Evolutionary conservation across 2,113 vertebrate species (phyloP).

Genomic region (Conger conger): DNA sequence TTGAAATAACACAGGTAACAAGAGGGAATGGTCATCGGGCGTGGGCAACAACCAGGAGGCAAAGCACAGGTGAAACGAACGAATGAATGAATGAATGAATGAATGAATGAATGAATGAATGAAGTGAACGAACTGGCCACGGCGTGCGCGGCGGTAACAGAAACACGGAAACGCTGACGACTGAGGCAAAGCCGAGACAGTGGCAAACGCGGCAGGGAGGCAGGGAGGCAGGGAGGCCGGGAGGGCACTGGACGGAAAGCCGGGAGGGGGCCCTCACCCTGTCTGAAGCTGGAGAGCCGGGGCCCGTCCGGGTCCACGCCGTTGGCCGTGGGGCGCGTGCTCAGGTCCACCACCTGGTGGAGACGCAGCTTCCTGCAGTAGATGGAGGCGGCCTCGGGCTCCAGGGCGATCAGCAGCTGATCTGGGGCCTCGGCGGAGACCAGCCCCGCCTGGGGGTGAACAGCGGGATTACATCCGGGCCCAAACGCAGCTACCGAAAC

Average conservation of each 20-base stretch:
- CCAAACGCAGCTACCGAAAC: not conserved
- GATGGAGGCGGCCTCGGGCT: conserved; percentile 91
- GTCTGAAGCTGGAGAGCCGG: conserved; percentile 84
- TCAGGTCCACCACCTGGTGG: conserved; percentile 89
- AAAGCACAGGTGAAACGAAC: no score
- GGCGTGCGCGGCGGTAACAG: no score
- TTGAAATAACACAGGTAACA: no score
- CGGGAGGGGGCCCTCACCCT: conserved; percentile 69
- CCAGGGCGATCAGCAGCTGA: conserved; percentile 89
- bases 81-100: no score
- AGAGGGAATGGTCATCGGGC: no score
- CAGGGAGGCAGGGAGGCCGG: not conserved
- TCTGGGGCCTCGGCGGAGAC: conserved; percentile 80
- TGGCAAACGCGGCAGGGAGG: no score
- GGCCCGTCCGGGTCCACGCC: conserved; percentile 67
- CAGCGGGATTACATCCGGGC: not conserved
- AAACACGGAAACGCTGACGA: no score
- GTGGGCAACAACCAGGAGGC: no score
- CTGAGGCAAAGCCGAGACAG: no score
- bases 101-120: no score
- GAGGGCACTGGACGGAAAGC: not conserved
- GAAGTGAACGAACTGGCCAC: no score
- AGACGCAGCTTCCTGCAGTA: conserved; percentile 92
- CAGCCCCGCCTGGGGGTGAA: conserved; percentile 77
- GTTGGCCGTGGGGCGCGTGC: conserved; percentile 65